phyloP scores from a whole-genome alignment of 2,888 invertebrate species.

The Ectobius pallidus region DNA sequence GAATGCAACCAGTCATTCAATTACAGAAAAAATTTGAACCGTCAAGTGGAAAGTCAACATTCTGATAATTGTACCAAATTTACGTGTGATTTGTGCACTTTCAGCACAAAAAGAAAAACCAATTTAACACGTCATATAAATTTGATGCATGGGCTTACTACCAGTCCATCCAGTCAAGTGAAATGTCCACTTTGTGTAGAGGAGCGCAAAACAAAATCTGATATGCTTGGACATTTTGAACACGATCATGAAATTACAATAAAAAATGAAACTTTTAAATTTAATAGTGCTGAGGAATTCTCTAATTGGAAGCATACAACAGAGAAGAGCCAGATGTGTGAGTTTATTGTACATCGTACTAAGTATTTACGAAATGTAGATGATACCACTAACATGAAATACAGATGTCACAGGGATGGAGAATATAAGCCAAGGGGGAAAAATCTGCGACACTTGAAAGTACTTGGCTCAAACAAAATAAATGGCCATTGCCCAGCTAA shows the following conservation, averaged over 20 bases:
- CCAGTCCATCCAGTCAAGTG: not conserved
- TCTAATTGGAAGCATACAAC: not conserved
- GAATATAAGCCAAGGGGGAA: not conserved
- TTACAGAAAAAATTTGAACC: not conserved
- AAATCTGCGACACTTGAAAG: not conserved
- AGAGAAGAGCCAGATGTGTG: not conserved
- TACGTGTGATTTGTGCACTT: not conserved
- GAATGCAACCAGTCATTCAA: not conserved
- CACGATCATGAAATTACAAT: not conserved
- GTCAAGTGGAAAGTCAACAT: not conserved
- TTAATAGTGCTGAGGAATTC: not conserved
- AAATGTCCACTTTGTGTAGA: not conserved
- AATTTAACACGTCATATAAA: not conserved
- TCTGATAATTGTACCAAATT: not conserved
- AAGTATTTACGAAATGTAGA: not conserved
- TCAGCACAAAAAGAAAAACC: not conserved
- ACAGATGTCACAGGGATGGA: not conserved
- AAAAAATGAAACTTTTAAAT: not conserved
- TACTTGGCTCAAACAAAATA: not conserved
- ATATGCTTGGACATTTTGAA: not conserved
- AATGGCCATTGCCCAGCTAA: too few relatives aligned
- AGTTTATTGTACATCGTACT: too few relatives aligned
- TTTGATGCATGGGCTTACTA: not conserved
- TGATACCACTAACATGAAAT: not conserved
- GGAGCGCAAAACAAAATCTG: not conserved